Percentiles rank a stretch among this genome's conserved stretches.
These are phyloP conservation scores for Amaurobius ferox DNA, from an alignment of 2,888 invertebrate genomes.

Conservation along the genomic window DNA sequence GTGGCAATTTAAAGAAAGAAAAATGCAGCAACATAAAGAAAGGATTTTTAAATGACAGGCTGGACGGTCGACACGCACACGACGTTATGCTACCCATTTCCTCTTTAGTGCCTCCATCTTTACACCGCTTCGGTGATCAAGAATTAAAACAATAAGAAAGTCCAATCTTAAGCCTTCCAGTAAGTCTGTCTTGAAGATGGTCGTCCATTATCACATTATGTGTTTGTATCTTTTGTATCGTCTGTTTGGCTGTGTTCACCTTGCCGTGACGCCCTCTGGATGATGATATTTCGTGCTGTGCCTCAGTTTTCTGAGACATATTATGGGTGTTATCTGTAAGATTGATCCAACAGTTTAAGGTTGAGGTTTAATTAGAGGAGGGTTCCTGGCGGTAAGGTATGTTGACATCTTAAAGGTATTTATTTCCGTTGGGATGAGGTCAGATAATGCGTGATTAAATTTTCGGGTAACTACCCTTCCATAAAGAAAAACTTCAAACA, in stretches of 20 bases:
- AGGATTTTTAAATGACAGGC: constrained; percentile 44
- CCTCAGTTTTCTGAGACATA: constrained; percentile 8
- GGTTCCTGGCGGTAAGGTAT: constrained; percentile 54
- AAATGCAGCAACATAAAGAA: constrained; percentile 29
- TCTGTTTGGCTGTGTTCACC: constrained; percentile 22
- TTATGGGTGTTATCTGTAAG: constrained; percentile 29
- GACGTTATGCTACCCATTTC: constrained; percentile 51
- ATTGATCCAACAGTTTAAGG: constrained; percentile 13
- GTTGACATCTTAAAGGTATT: constrained; percentile 22
- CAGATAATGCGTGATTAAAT: constrained; percentile 12
- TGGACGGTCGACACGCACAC: constrained; percentile 66
- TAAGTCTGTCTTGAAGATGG: constrained; percentile 24
- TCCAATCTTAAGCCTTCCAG: background rate
- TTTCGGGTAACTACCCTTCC: background rate
- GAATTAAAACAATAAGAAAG: constrained; percentile 55
- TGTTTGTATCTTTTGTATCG: constrained; percentile 30
- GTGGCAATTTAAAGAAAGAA: constrained; percentile 6
- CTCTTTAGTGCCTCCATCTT: constrained; percentile 31
- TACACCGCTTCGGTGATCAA: constrained; percentile 51
- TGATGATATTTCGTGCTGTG: constrained; percentile 22
- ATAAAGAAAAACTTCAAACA: too few relatives aligned
- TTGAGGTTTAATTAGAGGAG: constrained; percentile 27
- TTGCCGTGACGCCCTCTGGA: constrained; percentile 35
- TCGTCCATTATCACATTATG: constrained; percentile 51
- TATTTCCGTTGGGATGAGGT: constrained; percentile 51